Base-by-base conservation (phyloP, 2,797 vertebrate species). In the Danio choprae region DNA sequence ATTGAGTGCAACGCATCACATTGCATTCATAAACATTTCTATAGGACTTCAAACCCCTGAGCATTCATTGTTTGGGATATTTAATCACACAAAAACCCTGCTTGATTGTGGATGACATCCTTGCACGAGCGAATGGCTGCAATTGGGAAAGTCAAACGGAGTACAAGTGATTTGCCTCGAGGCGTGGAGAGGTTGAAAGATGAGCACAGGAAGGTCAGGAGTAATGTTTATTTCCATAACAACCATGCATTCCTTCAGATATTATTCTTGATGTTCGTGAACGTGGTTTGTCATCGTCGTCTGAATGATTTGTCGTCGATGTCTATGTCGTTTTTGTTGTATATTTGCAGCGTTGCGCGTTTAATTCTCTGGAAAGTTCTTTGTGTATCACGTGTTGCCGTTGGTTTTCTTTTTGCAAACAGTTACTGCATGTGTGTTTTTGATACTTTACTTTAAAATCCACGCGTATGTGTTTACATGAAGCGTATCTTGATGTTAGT, bases 41-140 rank as follows among this genome's bases (percentile, higher is more conserved):
- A 96, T 95, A 96, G 97, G 96, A 98, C 97, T 98, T 94, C 95
- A 93, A 93, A 91, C 89, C 95, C 92, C 67, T 95, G 95, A 94
- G 90, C 86, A 84, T 84, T 87, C 87, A 85, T 84, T 88, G 82
- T 83, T 86, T 74, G 18, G 74, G 84, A 85, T 88, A 86, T 79
- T 77, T 83, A 65, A 40, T 22, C 59, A 84, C 76, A 87, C 74
- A 55, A 5, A 40, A 70, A 7, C 65, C 20, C 48, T 18, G 68
- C 36, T 71, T 72, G 18, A 79, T 72, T 59, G 79, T 73, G 83
- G 81, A 83, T 81, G 74, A 64, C 60, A 79, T 83, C 58, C 46
- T 36, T 38, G 41, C 9, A 63, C 20, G 77, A 79, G 13, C 68
- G 83, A 62, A 94, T 94, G 93, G 88, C 92, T 73, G 91, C 84